phyloP scores from a whole-genome alignment of 2,113 vertebrate genomes.

The Melospiza melodia region DNA sequence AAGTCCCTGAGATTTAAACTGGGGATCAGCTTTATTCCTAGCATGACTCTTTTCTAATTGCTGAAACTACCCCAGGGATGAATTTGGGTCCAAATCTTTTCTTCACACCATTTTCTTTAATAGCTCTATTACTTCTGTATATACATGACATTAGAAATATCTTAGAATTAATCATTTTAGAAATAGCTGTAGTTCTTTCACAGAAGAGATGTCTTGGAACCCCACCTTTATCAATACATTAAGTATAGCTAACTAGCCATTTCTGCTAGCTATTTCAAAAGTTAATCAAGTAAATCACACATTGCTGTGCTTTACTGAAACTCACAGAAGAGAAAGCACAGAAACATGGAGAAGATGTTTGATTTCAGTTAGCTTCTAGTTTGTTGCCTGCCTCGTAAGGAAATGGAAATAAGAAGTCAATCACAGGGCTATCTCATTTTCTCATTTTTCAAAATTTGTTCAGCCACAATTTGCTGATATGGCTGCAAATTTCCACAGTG shows the following conservation, averaged over 20 bases:
- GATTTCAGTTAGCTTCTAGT: conserved; percentile 28
- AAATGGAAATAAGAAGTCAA: conserved; percentile 23
- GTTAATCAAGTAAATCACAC: conserved; percentile 45
- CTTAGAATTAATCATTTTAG: neutral
- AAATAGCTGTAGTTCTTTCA: conserved; percentile 21
- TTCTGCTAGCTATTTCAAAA: conserved; percentile 13
- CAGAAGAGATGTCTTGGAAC: neutral
- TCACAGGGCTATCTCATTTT: neutral
- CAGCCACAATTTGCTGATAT: neutral
- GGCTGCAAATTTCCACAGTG: neutral
- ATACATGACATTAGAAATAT: neutral
- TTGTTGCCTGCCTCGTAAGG: conserved; percentile 10
- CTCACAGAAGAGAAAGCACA: conserved; percentile 16
- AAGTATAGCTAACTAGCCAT: conserved; percentile 6
- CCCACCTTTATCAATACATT: neutral
- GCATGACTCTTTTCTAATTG: neutral
- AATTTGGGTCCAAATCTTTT: conserved; percentile 31
- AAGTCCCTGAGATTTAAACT: neutral
- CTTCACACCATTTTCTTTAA: conserved; percentile 17
- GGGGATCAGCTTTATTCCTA: neutral
- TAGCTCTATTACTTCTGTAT: conserved; percentile 4
- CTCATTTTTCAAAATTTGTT: conserved; percentile 5
- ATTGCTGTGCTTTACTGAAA: conserved; percentile 3
- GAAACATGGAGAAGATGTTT: conserved; percentile 25
- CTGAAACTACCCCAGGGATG: neutral